These are phyloP conservation scores for Cheilosia variabilis DNA, from an alignment of 2,888 invertebrate species.

Conservation along the genomic window DNA sequence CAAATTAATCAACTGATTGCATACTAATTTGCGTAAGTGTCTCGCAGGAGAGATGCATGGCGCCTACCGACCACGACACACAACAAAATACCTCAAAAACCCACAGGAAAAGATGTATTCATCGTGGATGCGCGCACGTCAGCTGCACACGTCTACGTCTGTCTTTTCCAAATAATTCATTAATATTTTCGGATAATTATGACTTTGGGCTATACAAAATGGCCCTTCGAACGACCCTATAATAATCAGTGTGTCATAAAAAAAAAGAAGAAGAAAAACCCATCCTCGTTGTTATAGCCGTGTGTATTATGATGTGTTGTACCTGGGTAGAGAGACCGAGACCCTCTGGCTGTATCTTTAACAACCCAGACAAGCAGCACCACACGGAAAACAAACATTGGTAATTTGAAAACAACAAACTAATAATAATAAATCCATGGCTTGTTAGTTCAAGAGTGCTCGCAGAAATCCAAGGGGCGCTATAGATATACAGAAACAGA, in stretches of 20 bases:
- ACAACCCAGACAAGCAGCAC: slow-evolving; percentile 43
- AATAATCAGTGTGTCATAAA: slow-evolving; percentile 73
- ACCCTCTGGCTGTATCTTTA: slow-evolving; percentile 48
- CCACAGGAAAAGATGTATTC: slow-evolving; percentile 38
- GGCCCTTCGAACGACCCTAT: slow-evolving; percentile 70
- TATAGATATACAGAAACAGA: neutral
- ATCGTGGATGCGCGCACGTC: slow-evolving; percentile 68
- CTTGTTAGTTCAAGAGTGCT: slow-evolving; percentile 57
- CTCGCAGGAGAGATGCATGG: slow-evolving; percentile 63
- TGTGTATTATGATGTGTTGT: slow-evolving; percentile 11
- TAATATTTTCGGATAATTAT: slow-evolving; percentile 76
- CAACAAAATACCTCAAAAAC: slow-evolving; percentile 31
- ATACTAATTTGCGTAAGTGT: slow-evolving; percentile 75
- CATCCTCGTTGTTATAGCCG: slow-evolving; percentile 20
- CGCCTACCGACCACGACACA: slow-evolving; percentile 52
- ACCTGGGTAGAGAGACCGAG: slow-evolving; percentile 5
- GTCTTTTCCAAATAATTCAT: slow-evolving; percentile 73
- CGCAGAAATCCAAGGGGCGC: slow-evolving; percentile 31
- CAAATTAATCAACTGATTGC: slow-evolving; percentile 72
- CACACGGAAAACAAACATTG: slow-evolving; percentile 70
- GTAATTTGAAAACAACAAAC: slow-evolving; percentile 73
- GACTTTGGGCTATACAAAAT: slow-evolving; percentile 71
- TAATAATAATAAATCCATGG: slow-evolving; percentile 73
- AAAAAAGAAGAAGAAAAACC: slow-evolving; percentile 20
- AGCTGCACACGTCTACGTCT: slow-evolving; percentile 57